Percentiles rank a stretch among this genome's conserved stretches.
Evolutionary conservation across 1,140 invertebrate genomes (phyloP).

Genomic region (Drosophila novamexicana): DNA sequence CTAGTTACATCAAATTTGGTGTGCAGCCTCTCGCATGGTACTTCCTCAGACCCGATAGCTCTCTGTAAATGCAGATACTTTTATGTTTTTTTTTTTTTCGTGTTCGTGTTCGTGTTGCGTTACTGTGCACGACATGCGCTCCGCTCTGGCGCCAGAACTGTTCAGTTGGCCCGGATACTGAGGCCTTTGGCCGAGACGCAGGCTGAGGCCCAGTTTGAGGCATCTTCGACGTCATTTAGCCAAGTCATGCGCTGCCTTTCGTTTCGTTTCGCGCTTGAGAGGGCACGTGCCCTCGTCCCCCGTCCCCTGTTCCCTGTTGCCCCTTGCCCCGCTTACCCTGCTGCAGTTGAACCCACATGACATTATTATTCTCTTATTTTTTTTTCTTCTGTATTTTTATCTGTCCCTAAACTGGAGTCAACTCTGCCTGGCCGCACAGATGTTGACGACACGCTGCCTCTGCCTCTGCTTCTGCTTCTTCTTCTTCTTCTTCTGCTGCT

Average conservation of each 20-base stretch:
- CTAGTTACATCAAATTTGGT: no score
- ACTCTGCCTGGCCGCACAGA: neutral
- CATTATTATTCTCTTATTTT: constrained; percentile 42
- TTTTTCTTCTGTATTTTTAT: neutral
- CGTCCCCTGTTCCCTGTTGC: neutral
- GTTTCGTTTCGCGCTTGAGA: constrained; percentile 78
- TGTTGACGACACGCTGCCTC: neutral
- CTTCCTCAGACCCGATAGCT: no score
- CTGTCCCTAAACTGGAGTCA: neutral
- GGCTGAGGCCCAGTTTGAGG: constrained; percentile 22
- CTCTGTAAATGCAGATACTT: no score
- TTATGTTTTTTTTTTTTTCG: no score
- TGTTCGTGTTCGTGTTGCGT: no score
- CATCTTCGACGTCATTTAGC: constrained; percentile 23
- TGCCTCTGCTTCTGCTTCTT: neutral
- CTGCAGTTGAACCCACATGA: constrained; percentile 66
- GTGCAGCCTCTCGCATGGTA: no score
- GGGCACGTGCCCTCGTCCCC: constrained; percentile 66
- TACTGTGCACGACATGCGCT: neutral
- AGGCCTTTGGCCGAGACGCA: neutral
- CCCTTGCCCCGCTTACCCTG: neutral
- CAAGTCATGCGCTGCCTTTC: constrained; percentile 39
- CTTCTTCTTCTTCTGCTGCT: neutral
- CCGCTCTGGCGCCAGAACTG: neutral
- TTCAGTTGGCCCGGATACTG: neutral